Conservation (phyloP, 2,113 vertebrate species). For the Conger conger region DNA sequence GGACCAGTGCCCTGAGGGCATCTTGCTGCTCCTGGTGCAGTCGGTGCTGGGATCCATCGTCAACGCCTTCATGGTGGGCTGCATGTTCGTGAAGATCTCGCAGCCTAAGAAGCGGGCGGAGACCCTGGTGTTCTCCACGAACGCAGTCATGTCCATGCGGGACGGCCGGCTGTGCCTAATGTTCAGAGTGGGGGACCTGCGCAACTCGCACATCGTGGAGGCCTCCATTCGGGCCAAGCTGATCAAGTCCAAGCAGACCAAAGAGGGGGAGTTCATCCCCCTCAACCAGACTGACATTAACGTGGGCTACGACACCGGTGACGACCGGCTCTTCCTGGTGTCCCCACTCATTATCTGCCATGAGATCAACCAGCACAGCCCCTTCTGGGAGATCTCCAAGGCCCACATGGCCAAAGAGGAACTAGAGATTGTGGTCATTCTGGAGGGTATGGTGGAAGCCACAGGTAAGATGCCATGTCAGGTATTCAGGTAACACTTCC, state of each 20-base stretch:
- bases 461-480: conserved; percentile 79
- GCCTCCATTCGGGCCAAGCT: conserved; percentile 97
- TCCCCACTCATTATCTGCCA: conserved; percentile 98
- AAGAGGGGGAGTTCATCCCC: conserved; percentile 98
- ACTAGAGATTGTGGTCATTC: conserved; percentile 96
- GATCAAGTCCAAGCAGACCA: conserved; percentile 99
- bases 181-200: conserved; percentile 96
- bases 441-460: conserved; percentile 99
- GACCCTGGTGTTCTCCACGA: conserved; percentile 96
- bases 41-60: conserved; percentile 98
- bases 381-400: conserved; percentile 97
- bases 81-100: conserved; percentile 99
- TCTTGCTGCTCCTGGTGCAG: conserved; percentile 91
- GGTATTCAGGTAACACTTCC: neutral
- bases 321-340: conserved; percentile 96
- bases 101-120: conserved; percentile 98
- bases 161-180: conserved; percentile 96
- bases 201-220: conserved; percentile 99
- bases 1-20: conserved; percentile 96
- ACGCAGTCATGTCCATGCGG: conserved; percentile 94
- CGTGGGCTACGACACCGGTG: conserved; percentile 95
- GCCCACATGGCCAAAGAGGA: conserved; percentile 88
- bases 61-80: conserved; percentile 99
- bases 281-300: conserved; percentile 98
- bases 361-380: conserved; percentile 95